Evolutionary conservation across 2,888 invertebrate species (phyloP), one percentile per base, ranked within the genome.

Genomic region (Tromatobia lineatoria): DNA sequence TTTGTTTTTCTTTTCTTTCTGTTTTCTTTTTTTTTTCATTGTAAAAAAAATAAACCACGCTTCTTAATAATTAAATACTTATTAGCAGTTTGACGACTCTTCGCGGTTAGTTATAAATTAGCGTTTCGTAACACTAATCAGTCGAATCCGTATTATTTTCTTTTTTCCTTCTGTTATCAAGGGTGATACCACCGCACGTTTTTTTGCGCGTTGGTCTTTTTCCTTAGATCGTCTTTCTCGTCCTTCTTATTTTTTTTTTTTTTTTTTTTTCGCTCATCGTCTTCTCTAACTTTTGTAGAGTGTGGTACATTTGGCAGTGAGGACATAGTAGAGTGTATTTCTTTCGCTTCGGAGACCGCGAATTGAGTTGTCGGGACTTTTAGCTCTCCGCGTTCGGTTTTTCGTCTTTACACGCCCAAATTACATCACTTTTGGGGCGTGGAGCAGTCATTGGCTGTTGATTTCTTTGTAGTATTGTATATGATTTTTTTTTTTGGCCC

Each of bases 1-100:
- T 67, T 73, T 71, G 71, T 80, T 77, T 77, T 83, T 92, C 89
- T 38, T 42, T 64, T 64, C 38, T 2, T 59, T 38, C 34, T 47
- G 34, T 45, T 45, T 23, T 18, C 20, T 64, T 42, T 73, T 70
- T 80, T 82, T 80, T 74, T 82, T 92, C 89, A 88, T 91, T 86
- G 91, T 93, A 92, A 92, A 93, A 93, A 93, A 93, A 93, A 93
- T 93, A 93, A 92, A 92, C 61, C 91, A 90, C 92, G 90, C 91
- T 93, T 89, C 92, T 93, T 93, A 92, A 92, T 90, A 92, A 93
- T 92, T 93, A 92, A 93, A 93, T 92, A 91, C 91, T 90, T 90
- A 90, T 59, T 90, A 92, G 92, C 92, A 92, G 91, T 90, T 73
- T 85, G 86, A 85, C 85, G 80, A 85, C 74, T 75, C 29, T 85